Evolutionary conservation across 2,113 vertebrate species (phyloP).

Genomic region (Grus americana): DNA sequence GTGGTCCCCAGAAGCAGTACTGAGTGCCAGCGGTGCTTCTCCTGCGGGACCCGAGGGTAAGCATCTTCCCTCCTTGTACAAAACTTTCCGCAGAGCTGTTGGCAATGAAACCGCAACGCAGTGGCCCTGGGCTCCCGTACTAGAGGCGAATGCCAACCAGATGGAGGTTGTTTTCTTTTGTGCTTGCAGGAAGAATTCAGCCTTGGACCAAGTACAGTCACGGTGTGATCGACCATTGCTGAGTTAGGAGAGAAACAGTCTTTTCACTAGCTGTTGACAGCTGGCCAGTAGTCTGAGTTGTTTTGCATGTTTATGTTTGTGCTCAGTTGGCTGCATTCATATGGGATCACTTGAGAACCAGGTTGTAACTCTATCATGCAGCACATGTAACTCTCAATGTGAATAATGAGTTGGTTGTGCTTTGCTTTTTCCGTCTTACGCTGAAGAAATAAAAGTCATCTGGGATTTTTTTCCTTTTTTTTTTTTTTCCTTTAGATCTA

Average conservation of each 20-base stretch:
- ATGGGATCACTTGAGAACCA: background rate
- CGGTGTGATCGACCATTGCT: accelerated
- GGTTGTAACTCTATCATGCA: background rate
- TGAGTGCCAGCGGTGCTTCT: accelerated
- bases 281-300: background rate
- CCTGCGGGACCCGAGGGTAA: accelerated
- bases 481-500: background rate
- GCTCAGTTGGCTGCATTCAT: accelerated
- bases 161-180: background rate
- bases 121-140: background rate
- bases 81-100: accelerated
- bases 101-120: accelerated
- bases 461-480: background rate
- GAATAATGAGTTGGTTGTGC: background rate
- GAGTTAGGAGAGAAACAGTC: background rate
- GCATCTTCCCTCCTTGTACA: accelerated
- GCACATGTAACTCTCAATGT: background rate
- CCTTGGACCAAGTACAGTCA: background rate
- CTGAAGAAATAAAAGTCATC: background rate
- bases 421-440: background rate
- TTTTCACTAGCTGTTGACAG: background rate
- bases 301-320: background rate
- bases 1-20: background rate
- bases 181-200: accelerated
- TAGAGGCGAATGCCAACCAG: accelerated